phyloP scores from a whole-genome alignment of 2,797 vertebrate genomes.

The Sebastes cheni region DNA sequence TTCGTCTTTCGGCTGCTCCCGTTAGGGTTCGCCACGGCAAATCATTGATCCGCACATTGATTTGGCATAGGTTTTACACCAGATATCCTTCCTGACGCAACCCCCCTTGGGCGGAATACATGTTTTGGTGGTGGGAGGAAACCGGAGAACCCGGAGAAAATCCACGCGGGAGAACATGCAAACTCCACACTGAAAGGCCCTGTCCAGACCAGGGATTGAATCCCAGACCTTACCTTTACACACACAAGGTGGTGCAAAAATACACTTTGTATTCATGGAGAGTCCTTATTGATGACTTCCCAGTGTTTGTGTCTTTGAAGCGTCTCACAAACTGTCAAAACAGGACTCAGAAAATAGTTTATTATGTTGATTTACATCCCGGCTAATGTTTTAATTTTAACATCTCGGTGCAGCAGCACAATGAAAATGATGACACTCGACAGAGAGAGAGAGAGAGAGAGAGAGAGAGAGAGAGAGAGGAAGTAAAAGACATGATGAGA shows the following conservation, averaged over 20 bases:
- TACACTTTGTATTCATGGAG: conserved; percentile 5
- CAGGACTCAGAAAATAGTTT: conserved; percentile 11
- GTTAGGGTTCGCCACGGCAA: no score
- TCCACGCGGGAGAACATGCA: no score
- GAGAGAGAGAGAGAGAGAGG: conserved; percentile 9
- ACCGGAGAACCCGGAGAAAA: no score
- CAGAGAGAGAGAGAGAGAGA: conserved; percentile 25
- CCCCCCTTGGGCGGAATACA: no score
- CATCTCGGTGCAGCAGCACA: conserved; percentile 22
- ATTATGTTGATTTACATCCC: conserved; percentile 25
- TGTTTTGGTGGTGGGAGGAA: no score
- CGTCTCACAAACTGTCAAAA: conserved; percentile 16
- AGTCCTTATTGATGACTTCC: conserved; percentile 7
- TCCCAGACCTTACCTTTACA: neutral
- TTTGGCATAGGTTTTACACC: no score
- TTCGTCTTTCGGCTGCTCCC: no score
- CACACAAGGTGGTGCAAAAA: neutral
- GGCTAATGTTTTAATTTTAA: conserved; percentile 48
- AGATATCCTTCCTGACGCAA: no score
- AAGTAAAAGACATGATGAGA: conserved; percentile 58
- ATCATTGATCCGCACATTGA: no score
- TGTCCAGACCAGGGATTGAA: no score
- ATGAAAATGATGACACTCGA: conserved; percentile 51
- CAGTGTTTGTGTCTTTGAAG: conserved; percentile 17
- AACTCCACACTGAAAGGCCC: no score